phyloP scores from a whole-genome alignment of 2,888 invertebrate genomes.

The Pristionchus japonicus region DNA sequence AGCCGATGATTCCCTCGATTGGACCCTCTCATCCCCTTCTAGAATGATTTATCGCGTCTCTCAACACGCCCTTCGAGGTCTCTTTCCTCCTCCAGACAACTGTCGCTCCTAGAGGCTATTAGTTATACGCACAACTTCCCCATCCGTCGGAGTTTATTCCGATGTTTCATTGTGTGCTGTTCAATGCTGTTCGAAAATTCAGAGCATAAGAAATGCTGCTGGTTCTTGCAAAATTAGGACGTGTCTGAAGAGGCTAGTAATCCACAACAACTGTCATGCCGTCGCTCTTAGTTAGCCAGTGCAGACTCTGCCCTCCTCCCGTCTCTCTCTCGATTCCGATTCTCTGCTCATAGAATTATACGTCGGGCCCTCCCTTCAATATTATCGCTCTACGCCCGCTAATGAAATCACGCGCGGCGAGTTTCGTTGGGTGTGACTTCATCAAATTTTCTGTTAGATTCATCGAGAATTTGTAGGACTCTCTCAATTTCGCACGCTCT shows the following conservation, averaged over 20 bases:
- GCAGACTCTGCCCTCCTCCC: background rate
- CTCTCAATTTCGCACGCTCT: background rate
- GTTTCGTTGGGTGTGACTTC: background rate
- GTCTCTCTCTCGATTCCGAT: background rate
- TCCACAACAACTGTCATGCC: no score
- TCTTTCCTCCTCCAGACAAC: background rate
- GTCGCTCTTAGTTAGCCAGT: background rate
- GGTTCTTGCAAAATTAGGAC: no score
- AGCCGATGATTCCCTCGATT: background rate
- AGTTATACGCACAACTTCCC: background rate
- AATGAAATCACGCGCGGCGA: conserved; percentile 7
- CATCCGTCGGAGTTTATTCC: background rate
- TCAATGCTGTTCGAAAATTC: no score
- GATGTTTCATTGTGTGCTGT: background rate
- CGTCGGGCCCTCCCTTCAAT: background rate
- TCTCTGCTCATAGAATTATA: background rate
- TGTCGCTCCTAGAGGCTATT: background rate
- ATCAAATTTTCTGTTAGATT: background rate
- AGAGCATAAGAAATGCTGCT: background rate
- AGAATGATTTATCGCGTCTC: conserved; percentile 16
- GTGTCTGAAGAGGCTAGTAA: no score
- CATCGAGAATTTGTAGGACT: background rate
- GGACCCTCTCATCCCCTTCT: background rate
- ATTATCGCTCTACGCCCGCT: background rate
- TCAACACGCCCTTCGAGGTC: background rate